phyloP scores from a whole-genome alignment of 1,140 invertebrate genomes.

The Schlechtendalia chinensis region DNA sequence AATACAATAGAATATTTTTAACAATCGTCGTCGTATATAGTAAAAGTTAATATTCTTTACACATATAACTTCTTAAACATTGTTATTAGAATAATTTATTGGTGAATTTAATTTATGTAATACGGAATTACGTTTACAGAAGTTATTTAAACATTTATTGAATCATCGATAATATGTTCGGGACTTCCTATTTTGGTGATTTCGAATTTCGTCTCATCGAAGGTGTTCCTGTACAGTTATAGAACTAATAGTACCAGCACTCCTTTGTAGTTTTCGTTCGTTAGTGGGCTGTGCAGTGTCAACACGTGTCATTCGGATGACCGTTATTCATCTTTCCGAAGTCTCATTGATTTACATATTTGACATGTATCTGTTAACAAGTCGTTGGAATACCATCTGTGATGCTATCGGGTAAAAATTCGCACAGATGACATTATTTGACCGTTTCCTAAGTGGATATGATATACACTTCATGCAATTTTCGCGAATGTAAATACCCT shows the following conservation, averaged over 20 bases:
- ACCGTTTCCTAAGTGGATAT: not conserved
- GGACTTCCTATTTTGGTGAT: not conserved
- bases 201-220: not conserved
- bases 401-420: not conserved
- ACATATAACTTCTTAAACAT: too few relatives aligned
- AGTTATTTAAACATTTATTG: not conserved
- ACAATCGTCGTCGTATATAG: too few relatives aligned
- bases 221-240: not conserved
- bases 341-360: slow-evolving; percentile 12
- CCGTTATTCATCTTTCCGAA: not conserved
- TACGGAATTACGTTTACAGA: not conserved
- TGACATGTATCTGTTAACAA: slow-evolving; percentile 6
- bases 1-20: too few relatives aligned
- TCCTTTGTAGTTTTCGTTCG: not conserved
- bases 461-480: not conserved
- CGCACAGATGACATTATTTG: not conserved
- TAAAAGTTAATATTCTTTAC: too few relatives aligned
- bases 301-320: not conserved
- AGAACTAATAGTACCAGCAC: not conserved
- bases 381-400: not conserved
- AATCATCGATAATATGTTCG: not conserved
- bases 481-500: not conserved
- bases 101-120: not conserved
- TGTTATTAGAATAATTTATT: too few relatives aligned
- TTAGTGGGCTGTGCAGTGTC: not conserved